Evolutionary conservation across 2,797 vertebrate genomes (phyloP).

Genomic region (Chlorospingus semifuscus): DNA sequence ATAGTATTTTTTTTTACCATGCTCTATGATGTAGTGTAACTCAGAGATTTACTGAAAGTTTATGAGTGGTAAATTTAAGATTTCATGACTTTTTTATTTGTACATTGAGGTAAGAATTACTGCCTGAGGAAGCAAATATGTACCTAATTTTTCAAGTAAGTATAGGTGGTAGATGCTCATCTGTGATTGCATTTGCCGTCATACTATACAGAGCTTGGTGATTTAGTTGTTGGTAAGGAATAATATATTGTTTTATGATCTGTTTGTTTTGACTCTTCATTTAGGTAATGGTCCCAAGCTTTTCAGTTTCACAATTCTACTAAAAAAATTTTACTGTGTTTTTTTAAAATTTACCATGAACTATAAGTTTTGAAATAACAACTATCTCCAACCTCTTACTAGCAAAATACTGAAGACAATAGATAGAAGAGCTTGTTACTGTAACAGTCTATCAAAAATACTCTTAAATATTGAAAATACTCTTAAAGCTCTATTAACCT

Average conservation of each 20-base stretch:
- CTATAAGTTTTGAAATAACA: not conserved
- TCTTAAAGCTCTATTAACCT: not conserved
- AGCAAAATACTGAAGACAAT: not conserved
- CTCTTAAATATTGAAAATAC: not conserved
- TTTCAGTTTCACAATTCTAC: not conserved
- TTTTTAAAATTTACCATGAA: not conserved
- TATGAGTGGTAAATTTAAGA: slow-evolving; percentile 57
- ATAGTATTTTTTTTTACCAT: slow-evolving; percentile 46
- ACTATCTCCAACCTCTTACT: not conserved
- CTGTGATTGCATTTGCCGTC: not conserved
- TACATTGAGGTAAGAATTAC: slow-evolving; percentile 35
- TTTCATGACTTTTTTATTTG: slow-evolving; percentile 46
- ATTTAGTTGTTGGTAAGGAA: not conserved
- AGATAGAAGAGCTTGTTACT: not conserved
- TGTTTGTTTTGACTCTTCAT: not conserved
- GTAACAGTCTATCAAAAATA: not conserved
- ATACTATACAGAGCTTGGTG: not conserved
- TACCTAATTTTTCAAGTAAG: slow-evolving; percentile 26
- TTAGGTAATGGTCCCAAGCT: not conserved
- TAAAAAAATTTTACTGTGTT: not conserved
- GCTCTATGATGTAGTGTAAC: slow-evolving; percentile 47
- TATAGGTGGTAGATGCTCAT: not conserved
- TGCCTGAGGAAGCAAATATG: slow-evolving; percentile 42
- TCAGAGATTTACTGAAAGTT: slow-evolving; percentile 68
- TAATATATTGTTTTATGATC: not conserved